Conservation (phyloP, 2,113 vertebrate genomes). For the Burhinus bistriatus region DNA sequence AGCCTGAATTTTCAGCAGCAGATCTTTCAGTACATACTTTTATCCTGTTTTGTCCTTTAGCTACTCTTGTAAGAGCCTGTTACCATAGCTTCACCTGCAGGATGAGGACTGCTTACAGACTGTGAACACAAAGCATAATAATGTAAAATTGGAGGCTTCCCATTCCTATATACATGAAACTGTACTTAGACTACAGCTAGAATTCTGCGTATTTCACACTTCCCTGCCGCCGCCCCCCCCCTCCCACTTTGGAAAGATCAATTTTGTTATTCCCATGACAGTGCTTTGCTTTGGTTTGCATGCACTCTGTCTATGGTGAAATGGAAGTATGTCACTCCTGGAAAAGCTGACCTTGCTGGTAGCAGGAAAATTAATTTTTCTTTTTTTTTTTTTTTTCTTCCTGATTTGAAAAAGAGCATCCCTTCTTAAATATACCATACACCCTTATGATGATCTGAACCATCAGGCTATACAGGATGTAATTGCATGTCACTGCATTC, state of each 20-base stretch:
- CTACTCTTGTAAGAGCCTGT: not conserved
- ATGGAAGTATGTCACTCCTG: not conserved
- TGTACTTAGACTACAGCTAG: not conserved
- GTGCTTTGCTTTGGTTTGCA: not conserved
- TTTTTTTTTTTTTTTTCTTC: not conserved
- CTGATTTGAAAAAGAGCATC: not conserved
- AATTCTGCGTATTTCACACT: not conserved
- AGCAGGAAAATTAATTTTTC: not conserved
- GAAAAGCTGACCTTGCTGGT: not conserved
- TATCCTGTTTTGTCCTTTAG: not conserved
- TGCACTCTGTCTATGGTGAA: rapidly evolving
- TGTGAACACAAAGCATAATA: not conserved
- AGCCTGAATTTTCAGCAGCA: not conserved
- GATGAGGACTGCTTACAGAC: not conserved
- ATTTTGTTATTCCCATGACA: not conserved
- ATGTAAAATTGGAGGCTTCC: not conserved
- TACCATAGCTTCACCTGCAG: not conserved
- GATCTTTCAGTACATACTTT: not conserved
- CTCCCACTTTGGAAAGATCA: not conserved
- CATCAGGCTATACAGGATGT: not conserved
- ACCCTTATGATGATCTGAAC: not conserved
- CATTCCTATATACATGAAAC: not conserved
- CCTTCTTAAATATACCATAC: not conserved
- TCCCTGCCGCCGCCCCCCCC: too few species aligned
- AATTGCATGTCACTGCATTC: not conserved